Conservation (phyloP, 2,888 invertebrate genomes). For the Autographa gamma region DNA sequence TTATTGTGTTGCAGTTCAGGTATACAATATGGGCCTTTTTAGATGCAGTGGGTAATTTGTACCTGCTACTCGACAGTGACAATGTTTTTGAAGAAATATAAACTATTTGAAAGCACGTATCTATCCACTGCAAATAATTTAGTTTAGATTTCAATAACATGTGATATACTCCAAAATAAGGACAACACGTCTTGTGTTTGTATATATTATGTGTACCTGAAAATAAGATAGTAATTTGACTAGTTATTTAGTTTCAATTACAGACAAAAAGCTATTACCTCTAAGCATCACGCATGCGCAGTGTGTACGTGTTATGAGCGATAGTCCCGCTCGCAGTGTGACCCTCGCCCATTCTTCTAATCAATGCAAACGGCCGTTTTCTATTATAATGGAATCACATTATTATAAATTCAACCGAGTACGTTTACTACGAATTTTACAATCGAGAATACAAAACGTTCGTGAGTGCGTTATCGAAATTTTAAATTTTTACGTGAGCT, state of each 20-base stretch:
- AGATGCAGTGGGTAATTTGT: constrained; percentile 28
- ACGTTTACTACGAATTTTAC: constrained; percentile 68
- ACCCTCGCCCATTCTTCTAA: constrained; percentile 43
- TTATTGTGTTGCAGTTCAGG: constrained; percentile 42
- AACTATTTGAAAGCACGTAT: too few species aligned
- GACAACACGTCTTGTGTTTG: too few species aligned
- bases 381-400: constrained; percentile 61
- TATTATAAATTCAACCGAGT: constrained; percentile 65
- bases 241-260: background rate
- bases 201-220: too few species aligned
- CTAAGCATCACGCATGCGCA: constrained; percentile 27
- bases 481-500: constrained; percentile 62
- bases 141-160: too few species aligned
- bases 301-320: constrained; percentile 19
- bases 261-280: background rate
- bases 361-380: constrained; percentile 61
- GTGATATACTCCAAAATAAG: too few species aligned
- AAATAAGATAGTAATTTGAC: background rate
- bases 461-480: constrained; percentile 59
- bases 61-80: background rate
- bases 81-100: too few species aligned
- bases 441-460: constrained; percentile 65
- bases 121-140: too few species aligned
- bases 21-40: constrained; percentile 49
- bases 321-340: constrained; percentile 31